These are phyloP conservation scores for Amiota mariae DNA, from an alignment of 2,888 invertebrate genomes.

Conservation along the genomic window DNA sequence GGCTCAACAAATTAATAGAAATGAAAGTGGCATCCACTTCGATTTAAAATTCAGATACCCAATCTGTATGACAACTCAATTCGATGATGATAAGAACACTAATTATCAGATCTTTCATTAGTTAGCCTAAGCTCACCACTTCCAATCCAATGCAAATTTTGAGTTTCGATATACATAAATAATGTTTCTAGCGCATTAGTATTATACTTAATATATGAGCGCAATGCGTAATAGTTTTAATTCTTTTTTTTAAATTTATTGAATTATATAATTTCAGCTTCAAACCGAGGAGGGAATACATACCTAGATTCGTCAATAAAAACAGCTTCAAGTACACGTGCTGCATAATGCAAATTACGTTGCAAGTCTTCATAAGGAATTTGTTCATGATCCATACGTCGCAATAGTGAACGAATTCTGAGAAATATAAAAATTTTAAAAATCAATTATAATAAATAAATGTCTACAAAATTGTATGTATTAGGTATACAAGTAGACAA, in stretches of 20 bases:
- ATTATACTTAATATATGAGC: neutral
- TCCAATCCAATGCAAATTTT: conserved; percentile 24
- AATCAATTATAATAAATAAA: neutral
- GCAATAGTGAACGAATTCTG: conserved; percentile 92
- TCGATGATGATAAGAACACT: too few relatives aligned
- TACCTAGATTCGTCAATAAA: conserved; percentile 96
- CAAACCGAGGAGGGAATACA: conserved; percentile 71
- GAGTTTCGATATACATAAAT: conserved; percentile 27
- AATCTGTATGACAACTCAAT: too few relatives aligned
- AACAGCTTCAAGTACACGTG: conserved; percentile 92
- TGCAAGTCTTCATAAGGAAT: conserved; percentile 91
- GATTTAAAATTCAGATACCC: too few relatives aligned
- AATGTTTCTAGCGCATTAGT: conserved; percentile 3
- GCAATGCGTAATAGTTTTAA: neutral
- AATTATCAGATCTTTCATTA: neutral
- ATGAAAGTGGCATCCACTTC: too few relatives aligned
- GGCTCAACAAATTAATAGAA: too few relatives aligned
- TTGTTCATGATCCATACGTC: conserved; percentile 90
- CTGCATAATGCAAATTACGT: conserved; percentile 94
- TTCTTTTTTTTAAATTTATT: conserved; percentile 4
- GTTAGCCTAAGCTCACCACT: conserved; percentile 16
- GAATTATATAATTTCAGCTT: neutral
- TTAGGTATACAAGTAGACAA: too few relatives aligned
- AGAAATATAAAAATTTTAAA: conserved; percentile 56
- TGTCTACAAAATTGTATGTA: too few relatives aligned